A percentile compares a stretch with the other conserved stretches of the same genome.
Evolutionary conservation across 1,140 invertebrate species (phyloP).

Genomic region (Rhopalosiphum maidis): DNA sequence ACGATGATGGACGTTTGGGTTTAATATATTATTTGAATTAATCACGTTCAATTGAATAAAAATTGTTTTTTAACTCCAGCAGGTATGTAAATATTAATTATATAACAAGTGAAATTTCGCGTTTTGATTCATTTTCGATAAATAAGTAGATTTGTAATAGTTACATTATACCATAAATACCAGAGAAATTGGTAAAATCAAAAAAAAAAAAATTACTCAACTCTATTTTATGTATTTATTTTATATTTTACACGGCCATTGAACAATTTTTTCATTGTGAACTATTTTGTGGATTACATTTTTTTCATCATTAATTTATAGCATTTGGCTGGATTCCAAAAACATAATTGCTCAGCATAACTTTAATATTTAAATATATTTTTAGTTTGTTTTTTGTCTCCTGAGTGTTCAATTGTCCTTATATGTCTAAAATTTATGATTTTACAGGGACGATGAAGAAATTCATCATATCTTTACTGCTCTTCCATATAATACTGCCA

Average conservation of each 20-base stretch:
- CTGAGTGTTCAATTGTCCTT: not conserved
- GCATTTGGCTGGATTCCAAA: constrained; percentile 2
- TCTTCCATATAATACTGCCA: constrained; percentile 45
- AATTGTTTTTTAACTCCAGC: not conserved
- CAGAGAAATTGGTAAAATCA: not conserved
- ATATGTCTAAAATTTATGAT: not conserved
- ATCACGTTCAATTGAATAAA: not conserved
- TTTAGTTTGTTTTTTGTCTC: not conserved
- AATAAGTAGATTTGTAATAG: not conserved
- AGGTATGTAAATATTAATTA: not conserved
- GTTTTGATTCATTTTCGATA: not conserved
- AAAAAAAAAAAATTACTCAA: not conserved
- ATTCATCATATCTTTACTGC: constrained; percentile 41
- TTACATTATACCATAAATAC: not conserved
- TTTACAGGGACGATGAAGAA: constrained; percentile 51
- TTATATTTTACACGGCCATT: not conserved
- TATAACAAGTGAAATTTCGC: not conserved
- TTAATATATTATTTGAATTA: not conserved
- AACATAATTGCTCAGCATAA: not conserved
- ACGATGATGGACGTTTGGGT: not conserved
- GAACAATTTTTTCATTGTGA: not conserved
- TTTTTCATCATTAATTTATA: not conserved
- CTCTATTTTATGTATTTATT: not conserved
- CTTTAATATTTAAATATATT: constrained; percentile 8
- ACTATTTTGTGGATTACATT: not conserved